Conservation (phyloP, 1,140 invertebrate species). For the Drosophila sp. region DNA sequence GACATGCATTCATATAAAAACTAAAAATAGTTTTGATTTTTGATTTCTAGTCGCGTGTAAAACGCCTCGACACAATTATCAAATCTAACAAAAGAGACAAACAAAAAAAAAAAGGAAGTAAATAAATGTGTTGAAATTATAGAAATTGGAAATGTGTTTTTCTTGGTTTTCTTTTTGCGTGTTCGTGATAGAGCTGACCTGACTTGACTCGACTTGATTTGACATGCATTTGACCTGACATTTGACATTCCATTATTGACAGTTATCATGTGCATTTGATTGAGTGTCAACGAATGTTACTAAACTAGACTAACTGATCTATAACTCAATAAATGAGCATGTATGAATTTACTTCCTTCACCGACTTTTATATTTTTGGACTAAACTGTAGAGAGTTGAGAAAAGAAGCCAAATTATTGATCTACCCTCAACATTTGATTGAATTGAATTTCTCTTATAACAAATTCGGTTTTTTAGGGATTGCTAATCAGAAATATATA, state of each 20-base stretch:
- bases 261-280: slow-evolving; percentile 11
- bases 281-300: no score
- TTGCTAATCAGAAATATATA: no score
- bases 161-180: background rate
- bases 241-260: slow-evolving; percentile 50
- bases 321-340: no score
- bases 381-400: no score
- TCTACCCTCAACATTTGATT: no score
- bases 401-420: no score
- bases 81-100: slow-evolving; percentile 43
- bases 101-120: slow-evolving; percentile 11
- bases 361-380: no score
- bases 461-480: no score
- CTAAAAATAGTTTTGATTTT: slow-evolving; percentile 7
- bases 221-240: slow-evolving; percentile 25
- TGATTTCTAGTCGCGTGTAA: slow-evolving; percentile 53
- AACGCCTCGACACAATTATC: slow-evolving; percentile 63
- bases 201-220: slow-evolving; percentile 26
- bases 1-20: background rate
- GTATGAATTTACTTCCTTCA: no score
- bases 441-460: no score
- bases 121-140: slow-evolving; percentile 14
- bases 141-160: background rate
- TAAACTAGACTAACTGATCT: no score
- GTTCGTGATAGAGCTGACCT: background rate